These are phyloP conservation scores for Enteromius argenteus DNA, from an alignment of 2,797 vertebrate genomes.

Conservation along the genomic window DNA sequence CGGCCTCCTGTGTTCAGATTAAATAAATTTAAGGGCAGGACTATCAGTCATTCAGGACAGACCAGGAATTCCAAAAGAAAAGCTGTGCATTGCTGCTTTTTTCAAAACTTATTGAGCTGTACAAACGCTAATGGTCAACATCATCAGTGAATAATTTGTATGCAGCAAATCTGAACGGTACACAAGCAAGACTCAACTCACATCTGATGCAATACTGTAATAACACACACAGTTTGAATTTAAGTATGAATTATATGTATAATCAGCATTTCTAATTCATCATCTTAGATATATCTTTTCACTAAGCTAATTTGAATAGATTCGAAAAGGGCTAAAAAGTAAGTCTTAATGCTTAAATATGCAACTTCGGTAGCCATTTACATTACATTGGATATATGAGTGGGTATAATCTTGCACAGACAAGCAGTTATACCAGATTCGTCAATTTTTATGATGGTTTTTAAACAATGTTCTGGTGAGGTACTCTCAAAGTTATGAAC, in stretches of 20 bases:
- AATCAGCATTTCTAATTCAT: background rate
- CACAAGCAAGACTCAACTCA: background rate
- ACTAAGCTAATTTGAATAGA: background rate
- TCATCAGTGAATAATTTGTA: background rate
- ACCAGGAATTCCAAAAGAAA: background rate
- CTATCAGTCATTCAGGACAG: background rate
- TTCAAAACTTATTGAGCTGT: background rate
- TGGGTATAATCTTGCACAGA: background rate
- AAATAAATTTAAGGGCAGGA: background rate
- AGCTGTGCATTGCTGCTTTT: background rate
- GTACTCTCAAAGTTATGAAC: too few relatives aligned
- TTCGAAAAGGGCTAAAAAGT: background rate
- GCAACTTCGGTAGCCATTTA: background rate
- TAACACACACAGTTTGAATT: background rate
- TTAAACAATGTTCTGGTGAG: too few relatives aligned
- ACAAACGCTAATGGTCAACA: background rate
- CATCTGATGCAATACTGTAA: background rate
- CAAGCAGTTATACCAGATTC: background rate
- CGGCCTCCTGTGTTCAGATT: background rate
- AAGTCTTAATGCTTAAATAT: background rate
- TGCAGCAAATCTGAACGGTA: background rate
- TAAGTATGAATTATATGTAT: background rate
- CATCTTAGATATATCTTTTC: background rate
- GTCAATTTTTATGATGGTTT: background rate
- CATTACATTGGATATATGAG: background rate